These are phyloP conservation scores for Cepaea hortensis DNA, from an alignment of 2,888 invertebrate genomes.

Conservation along the genomic window DNA sequence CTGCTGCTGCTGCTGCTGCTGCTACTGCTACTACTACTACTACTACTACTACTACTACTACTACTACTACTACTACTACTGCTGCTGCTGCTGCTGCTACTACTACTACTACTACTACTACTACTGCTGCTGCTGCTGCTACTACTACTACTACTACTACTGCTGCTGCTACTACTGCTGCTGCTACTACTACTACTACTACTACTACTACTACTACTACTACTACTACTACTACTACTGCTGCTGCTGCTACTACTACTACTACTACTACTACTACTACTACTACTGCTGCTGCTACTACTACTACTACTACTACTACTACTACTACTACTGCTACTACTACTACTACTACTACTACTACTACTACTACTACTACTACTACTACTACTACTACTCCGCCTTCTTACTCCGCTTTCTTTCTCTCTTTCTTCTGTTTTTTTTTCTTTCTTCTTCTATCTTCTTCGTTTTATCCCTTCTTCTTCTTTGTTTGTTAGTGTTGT, in stretches of 20 bases:
- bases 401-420: background rate
- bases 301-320: slow-evolving; percentile 19
- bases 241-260: slow-evolving; percentile 45
- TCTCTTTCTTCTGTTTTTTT: background rate
- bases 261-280: slow-evolving; percentile 39
- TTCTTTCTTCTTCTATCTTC: background rate
- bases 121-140: slow-evolving; percentile 43
- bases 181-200: background rate
- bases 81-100: slow-evolving; percentile 33
- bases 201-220: slow-evolving; percentile 43
- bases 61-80: slow-evolving; percentile 2
- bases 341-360: background rate
- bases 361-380: background rate
- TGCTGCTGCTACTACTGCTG: background rate
- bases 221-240: slow-evolving; percentile 45
- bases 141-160: slow-evolving; percentile 44
- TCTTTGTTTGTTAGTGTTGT: too few relatives aligned
- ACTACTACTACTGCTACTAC: slow-evolving; percentile 22
- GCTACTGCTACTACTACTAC: background rate
- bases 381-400: background rate
- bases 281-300: background rate
- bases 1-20: slow-evolving; percentile 1
- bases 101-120: slow-evolving; percentile 48
- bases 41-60: slow-evolving; percentile 11
- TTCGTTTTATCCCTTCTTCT: background rate